phyloP scores from a whole-genome alignment of 2,888 invertebrate species.

The Kryphioiulus occultus region DNA sequence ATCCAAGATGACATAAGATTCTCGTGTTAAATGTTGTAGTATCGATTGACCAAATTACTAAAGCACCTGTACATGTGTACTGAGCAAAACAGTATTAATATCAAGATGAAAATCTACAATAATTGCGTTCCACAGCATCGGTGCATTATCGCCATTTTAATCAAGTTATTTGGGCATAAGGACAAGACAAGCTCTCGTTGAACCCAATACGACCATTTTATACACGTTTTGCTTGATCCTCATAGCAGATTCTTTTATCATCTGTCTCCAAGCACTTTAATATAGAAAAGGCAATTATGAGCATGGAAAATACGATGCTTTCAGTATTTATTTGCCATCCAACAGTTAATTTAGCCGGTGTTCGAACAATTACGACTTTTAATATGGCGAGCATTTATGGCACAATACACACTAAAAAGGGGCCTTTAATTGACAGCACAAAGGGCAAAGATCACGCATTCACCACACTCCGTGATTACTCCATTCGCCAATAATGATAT shows the following conservation, averaged over 20 bases:
- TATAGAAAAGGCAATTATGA: constrained; percentile 32
- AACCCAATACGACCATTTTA: not conserved
- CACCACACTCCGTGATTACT: not conserved
- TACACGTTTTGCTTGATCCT: not conserved
- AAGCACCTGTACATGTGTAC: too few species aligned
- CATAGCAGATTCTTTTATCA: not conserved
- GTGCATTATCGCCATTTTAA: too few species aligned
- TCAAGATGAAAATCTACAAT: too few species aligned
- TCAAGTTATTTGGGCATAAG: too few species aligned
- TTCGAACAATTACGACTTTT: constrained; percentile 32
- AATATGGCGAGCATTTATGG: constrained; percentile 13
- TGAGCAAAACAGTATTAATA: too few species aligned
- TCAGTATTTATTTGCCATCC: constrained; percentile 31
- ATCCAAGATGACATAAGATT: too few species aligned
- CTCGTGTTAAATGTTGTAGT: too few species aligned
- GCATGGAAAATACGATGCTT: constrained; percentile 1
- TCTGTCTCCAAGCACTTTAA: not conserved
- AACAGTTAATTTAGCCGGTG: constrained; percentile 21
- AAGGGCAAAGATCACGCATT: constrained; percentile 29
- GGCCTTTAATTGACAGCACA: constrained; percentile 18
- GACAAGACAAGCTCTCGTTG: too few species aligned
- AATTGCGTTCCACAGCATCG: too few species aligned
- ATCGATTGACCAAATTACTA: too few species aligned
- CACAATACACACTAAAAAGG: constrained; percentile 21
- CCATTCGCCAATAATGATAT: constrained; percentile 1